A percentile compares a stretch with the other conserved stretches of the same genome.
Evolutionary conservation across 2,113 vertebrate genomes (phyloP).

Genomic region (Loxodonta africana): DNA sequence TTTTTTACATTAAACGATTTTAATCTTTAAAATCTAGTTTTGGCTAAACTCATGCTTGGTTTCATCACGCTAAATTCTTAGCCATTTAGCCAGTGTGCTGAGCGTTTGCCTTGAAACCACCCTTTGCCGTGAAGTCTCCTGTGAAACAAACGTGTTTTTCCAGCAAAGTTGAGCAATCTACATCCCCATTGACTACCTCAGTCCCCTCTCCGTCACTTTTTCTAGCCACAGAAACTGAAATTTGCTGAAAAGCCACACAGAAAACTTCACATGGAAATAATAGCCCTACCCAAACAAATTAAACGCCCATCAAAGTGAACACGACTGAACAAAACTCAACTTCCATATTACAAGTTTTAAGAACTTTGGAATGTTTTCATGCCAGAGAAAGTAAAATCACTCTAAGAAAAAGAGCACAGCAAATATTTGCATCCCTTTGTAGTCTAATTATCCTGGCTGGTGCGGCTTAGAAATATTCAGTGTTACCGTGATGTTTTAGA

Average conservation of each 20-base stretch:
- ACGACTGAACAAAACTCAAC: conserved; percentile 9
- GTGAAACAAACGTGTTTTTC: not conserved
- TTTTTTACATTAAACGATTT: not conserved
- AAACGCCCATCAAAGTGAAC: not conserved
- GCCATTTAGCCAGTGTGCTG: not conserved
- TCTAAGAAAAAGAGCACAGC: conserved; percentile 19
- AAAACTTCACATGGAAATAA: conserved; percentile 59
- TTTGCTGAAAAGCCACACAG: not conserved
- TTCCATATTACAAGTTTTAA: not conserved
- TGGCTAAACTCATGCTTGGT: not conserved
- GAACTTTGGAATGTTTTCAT: conserved; percentile 23
- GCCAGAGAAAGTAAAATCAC: conserved; percentile 62
- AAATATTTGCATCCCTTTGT: conserved; percentile 32
- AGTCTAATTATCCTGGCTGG: conserved; percentile 34
- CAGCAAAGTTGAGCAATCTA: conserved; percentile 4
- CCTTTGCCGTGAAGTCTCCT: not conserved
- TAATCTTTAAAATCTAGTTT: conserved; percentile 18
- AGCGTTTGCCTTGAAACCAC: not conserved
- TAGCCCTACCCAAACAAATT: not conserved
- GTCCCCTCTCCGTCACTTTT: not conserved
- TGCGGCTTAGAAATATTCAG: conserved; percentile 38
- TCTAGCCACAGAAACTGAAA: not conserved
- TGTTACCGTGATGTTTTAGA: conserved; percentile 74
- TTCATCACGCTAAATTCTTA: not conserved
- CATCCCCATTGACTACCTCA: not conserved